Evolutionary conservation across 2,888 invertebrate genomes (phyloP).

Genomic region (Cactoblastis cactorum): DNA sequence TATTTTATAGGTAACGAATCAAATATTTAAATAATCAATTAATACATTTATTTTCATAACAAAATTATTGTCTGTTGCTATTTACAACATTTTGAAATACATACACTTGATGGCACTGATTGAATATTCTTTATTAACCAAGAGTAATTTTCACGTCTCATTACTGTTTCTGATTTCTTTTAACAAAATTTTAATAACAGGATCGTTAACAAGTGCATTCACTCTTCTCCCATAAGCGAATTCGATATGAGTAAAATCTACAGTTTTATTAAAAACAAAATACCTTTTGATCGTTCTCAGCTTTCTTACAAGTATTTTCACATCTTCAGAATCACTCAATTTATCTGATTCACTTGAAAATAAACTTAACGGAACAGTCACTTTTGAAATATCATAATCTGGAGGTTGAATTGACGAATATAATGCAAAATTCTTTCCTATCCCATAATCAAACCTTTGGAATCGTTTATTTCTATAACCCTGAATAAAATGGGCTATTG

Average conservation of each 20-base stretch:
- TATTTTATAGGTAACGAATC: too few species aligned
- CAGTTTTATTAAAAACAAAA: conserved; percentile 42
- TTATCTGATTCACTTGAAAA: conserved; percentile 58
- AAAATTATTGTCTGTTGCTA: too few species aligned
- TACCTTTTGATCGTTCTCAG: conserved; percentile 44
- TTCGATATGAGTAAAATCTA: conserved; percentile 62
- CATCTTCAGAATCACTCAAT: conserved; percentile 51
- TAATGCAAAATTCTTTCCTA: conserved; percentile 32
- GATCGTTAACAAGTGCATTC: conserved; percentile 48
- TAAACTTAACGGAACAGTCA: conserved; percentile 49
- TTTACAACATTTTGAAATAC: too few species aligned
- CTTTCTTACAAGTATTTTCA: conserved; percentile 34
- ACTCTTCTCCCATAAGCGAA: conserved; percentile 58
- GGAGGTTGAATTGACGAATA: conserved; percentile 50
- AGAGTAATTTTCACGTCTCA: background rate
- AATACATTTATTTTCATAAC: too few species aligned
- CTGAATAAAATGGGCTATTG: conserved; percentile 59
- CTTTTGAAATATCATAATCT: conserved; percentile 44
- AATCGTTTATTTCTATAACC: conserved; percentile 50
- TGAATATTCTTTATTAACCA: background rate
- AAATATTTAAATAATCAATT: too few species aligned
- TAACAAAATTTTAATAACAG: conserved; percentile 40
- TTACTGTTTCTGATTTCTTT: conserved; percentile 4
- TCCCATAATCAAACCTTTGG: conserved; percentile 55
- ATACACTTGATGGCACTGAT: background rate